Conservation (phyloP, 1,140 invertebrate genomes). For the Melipona quadrifasciata region DNA sequence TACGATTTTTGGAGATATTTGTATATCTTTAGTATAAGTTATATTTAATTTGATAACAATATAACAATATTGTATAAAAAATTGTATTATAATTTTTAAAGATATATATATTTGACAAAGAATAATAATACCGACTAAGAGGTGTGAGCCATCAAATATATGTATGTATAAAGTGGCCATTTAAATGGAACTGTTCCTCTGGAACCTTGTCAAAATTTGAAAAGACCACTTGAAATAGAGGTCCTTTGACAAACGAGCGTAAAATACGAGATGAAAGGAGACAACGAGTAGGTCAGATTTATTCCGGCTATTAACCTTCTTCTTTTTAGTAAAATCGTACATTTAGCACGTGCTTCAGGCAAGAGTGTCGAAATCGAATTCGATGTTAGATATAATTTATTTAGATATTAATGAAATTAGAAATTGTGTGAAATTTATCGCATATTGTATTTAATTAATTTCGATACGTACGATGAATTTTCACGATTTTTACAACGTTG, state of each 20-base stretch:
- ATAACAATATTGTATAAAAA: too few species aligned
- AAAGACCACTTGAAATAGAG: neutral
- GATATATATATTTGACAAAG: too few species aligned
- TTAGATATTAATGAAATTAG: neutral
- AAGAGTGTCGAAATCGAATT: neutral
- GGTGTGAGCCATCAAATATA: neutral
- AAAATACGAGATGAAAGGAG: neutral
- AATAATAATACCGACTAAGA: neutral
- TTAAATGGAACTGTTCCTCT: neutral
- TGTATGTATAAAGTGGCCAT: neutral
- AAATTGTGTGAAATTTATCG: neutral
- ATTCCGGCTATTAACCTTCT: neutral
- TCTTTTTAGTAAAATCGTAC: neutral
- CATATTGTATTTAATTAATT: neutral
- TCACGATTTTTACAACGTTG: too few species aligned
- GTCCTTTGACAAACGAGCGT: neutral
- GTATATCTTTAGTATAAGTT: too few species aligned
- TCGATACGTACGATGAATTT: neutral
- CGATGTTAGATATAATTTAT: neutral
- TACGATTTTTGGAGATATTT: neutral
- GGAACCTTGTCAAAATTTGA: neutral
- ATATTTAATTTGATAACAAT: too few species aligned
- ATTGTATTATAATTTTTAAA: too few species aligned
- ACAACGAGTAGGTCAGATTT: neutral
- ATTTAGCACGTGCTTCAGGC: neutral